Percentiles rank a stretch among this genome's conserved stretches.
phyloP scores from a whole-genome alignment of 2,797 vertebrate genomes.

The Hippocampus kuda region DNA sequence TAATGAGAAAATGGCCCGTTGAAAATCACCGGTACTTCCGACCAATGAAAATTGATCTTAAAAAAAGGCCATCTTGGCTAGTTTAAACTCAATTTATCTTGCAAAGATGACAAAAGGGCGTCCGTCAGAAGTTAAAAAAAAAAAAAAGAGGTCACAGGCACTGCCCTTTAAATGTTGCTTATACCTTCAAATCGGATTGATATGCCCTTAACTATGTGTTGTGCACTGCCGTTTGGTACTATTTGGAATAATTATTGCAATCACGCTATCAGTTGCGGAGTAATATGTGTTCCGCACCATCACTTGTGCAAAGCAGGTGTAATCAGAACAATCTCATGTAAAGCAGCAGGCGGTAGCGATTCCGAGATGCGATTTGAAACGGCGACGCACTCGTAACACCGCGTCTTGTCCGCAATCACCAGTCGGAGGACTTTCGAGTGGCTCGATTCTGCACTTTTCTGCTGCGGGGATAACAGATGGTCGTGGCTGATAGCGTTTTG shows the following conservation, averaged over 20 bases:
- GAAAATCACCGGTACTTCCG: too few relatives aligned
- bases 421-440: conserved; percentile 54
- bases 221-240: not conserved
- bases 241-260: not conserved
- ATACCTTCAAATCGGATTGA: not conserved
- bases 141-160: too few relatives aligned
- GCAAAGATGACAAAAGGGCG: too few relatives aligned
- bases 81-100: too few relatives aligned
- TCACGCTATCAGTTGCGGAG: not conserved
- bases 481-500: conserved; percentile 49
- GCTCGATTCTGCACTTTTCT: conserved; percentile 60
- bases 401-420: conserved; percentile 45
- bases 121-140: too few relatives aligned
- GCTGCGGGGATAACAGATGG: conserved; percentile 62
- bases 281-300: not conserved
- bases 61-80: not conserved
- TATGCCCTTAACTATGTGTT: not conserved
- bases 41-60: too few relatives aligned
- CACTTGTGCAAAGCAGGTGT: too few relatives aligned
- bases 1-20: too few relatives aligned
- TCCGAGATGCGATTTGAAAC: conserved; percentile 40
- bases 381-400: conserved; percentile 19
- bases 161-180: too few relatives aligned
- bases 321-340: not conserved
- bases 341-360: conserved; percentile 13